Evolutionary conservation across 2,113 vertebrate species (phyloP).

Genomic region (Polyodon spathula): DNA sequence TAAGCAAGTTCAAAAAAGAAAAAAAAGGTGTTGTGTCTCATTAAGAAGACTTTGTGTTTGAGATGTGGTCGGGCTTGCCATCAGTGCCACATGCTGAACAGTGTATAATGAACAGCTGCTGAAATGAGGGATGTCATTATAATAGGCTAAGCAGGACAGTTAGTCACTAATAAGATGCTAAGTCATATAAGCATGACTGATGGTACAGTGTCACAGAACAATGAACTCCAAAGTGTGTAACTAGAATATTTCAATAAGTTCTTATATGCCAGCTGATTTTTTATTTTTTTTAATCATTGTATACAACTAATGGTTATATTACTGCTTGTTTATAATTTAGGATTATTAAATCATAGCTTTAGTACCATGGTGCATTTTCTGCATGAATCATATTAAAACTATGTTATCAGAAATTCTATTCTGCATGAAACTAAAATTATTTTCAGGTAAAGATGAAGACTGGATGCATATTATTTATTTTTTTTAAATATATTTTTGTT

Average conservation of each 20-base stretch:
- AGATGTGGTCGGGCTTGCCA: background rate
- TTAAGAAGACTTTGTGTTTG: slow-evolving; percentile 5
- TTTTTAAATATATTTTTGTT: no score
- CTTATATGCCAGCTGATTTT: background rate
- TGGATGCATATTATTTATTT: no score
- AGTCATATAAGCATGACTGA: slow-evolving; percentile 11
- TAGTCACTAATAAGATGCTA: slow-evolving; percentile 15
- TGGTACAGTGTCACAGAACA: background rate
- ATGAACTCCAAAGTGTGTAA: background rate
- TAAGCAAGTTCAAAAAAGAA: background rate
- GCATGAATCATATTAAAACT: no score
- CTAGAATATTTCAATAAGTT: background rate
- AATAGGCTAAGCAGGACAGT: slow-evolving; percentile 14
- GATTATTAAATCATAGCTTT: no score
- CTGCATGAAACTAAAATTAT: no score
- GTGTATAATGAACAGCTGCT: slow-evolving; percentile 15
- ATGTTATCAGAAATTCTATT: no score
- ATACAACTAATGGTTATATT: no score
- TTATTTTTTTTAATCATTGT: background rate
- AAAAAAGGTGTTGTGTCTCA: slow-evolving; percentile 15
- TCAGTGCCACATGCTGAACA: background rate
- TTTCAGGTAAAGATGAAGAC: no score
- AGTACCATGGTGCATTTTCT: no score
- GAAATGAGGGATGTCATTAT: slow-evolving; percentile 12
- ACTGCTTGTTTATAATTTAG: no score